Percentiles rank a stretch among this genome's conserved stretches.
Evolutionary conservation across 2,888 invertebrate species (phyloP).

Genomic region (Tryphoninae sp.): DNA sequence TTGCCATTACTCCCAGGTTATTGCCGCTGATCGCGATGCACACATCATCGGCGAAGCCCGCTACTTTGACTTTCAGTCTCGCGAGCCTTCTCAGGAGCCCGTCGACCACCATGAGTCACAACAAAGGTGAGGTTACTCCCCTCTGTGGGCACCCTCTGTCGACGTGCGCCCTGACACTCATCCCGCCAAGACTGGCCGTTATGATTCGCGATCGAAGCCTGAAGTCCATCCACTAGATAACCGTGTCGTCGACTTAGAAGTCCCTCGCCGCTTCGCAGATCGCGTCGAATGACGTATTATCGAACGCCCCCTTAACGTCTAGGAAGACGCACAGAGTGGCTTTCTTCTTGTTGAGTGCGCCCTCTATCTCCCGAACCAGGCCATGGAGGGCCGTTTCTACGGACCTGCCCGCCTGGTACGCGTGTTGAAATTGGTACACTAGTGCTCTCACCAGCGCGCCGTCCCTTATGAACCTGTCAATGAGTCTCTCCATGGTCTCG

Average conservation of each 20-base stretch:
- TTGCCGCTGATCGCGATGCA: slow-evolving; percentile 34
- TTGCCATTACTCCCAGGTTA: neutral
- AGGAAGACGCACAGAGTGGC: slow-evolving; percentile 56
- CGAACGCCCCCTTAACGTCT: slow-evolving; percentile 63
- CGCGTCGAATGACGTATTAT: slow-evolving; percentile 38
- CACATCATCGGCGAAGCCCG: slow-evolving; percentile 51
- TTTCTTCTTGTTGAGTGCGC: slow-evolving; percentile 10
- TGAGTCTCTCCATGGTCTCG: slow-evolving; percentile 66
- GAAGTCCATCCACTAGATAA: slow-evolving; percentile 35
- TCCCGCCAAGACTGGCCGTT: slow-evolving; percentile 15
- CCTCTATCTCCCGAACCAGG: slow-evolving; percentile 31
- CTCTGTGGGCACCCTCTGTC: slow-evolving; percentile 48
- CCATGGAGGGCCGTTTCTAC: slow-evolving; percentile 43
- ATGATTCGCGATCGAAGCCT: slow-evolving; percentile 34
- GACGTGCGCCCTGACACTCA: slow-evolving; percentile 11
- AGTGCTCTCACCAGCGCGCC: slow-evolving; percentile 33
- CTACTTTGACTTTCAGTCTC: slow-evolving; percentile 14
- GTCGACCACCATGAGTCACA: slow-evolving; percentile 53
- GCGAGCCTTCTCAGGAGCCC: slow-evolving; percentile 43
- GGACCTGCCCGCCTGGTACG: neutral
- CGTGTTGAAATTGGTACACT: slow-evolving; percentile 61
- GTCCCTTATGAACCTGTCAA: slow-evolving; percentile 60
- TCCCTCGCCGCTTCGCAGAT: slow-evolving; percentile 19
- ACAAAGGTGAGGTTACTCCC: slow-evolving; percentile 40
- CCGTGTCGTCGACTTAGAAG: neutral